These are phyloP conservation scores for Lepidochitona cinerea DNA, from an alignment of 2,888 invertebrate genomes.

Conservation along the genomic window DNA sequence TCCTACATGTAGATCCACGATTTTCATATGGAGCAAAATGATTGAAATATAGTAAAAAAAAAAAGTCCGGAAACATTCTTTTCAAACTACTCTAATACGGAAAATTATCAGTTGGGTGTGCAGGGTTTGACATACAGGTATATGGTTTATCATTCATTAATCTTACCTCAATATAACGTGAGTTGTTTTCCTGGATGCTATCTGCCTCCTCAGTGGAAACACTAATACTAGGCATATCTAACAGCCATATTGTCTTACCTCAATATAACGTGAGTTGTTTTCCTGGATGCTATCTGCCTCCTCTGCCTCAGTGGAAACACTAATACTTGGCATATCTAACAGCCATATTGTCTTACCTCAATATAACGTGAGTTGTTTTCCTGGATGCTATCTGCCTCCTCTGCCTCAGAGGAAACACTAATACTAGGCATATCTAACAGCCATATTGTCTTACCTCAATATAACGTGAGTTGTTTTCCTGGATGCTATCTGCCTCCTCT, in stretches of 20 bases:
- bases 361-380: constrained; percentile 58
- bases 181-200: constrained; percentile 50
- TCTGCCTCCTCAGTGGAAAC: constrained; percentile 63
- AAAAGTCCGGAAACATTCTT: too few species aligned
- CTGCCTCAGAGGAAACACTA: constrained; percentile 60
- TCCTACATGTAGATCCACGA: too few species aligned
- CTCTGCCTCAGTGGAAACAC: constrained; percentile 61
- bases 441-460: constrained; percentile 68
- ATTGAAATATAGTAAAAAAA: too few species aligned
- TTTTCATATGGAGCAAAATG: too few species aligned
- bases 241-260: constrained; percentile 69
- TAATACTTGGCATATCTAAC: constrained; percentile 64
- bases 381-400: constrained; percentile 54
- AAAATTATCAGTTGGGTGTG: too few species aligned
- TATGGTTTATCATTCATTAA: too few species aligned
- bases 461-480: constrained; percentile 61
- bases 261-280: constrained; percentile 57
- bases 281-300: constrained; percentile 54
- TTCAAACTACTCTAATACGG: too few species aligned
- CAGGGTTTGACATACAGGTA: too few species aligned
- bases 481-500: constrained; percentile 63
- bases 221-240: constrained; percentile 65
- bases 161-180: constrained; percentile 63
- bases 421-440: constrained; percentile 66
- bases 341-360: constrained; percentile 69